Conservation (phyloP, 2,888 invertebrate genomes). For the Epinotia demarniana region DNA sequence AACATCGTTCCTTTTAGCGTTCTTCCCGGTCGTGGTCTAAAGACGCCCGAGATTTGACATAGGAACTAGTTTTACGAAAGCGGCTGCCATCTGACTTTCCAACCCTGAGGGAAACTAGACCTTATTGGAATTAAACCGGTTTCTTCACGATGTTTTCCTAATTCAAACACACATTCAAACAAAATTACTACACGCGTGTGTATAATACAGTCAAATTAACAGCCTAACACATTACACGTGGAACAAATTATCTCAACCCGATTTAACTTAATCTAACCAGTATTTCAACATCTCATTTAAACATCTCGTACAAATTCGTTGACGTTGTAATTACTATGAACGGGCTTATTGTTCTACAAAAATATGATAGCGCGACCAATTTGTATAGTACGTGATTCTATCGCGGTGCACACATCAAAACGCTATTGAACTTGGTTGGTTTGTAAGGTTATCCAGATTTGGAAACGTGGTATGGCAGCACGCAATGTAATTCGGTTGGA, state of each 20-base stretch:
- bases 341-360: constrained; percentile 70
- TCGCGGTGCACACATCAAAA: constrained; percentile 36
- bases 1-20: no score
- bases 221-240: constrained; percentile 17
- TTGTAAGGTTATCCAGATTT: constrained; percentile 65
- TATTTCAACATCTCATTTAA: constrained; percentile 61
- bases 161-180: not conserved
- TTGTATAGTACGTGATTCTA: constrained; percentile 45
- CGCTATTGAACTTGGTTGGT: constrained; percentile 52
- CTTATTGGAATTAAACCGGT: no score
- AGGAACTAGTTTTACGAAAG: no score
- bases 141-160: no score
- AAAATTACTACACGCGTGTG: not conserved
- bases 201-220: constrained; percentile 19
- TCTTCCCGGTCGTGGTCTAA: no score
- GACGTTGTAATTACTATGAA: constrained; percentile 70
- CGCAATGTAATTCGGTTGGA: constrained; percentile 72
- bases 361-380: constrained; percentile 50
- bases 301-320: constrained; percentile 71
- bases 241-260: constrained; percentile 39
- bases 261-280: constrained; percentile 52
- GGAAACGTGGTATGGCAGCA: constrained; percentile 69
- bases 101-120: no score
- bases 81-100: no score
- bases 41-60: no score